These are phyloP conservation scores for Mustela erminea DNA, from an alignment of 2,797 vertebrate species.

Conservation along the genomic window DNA sequence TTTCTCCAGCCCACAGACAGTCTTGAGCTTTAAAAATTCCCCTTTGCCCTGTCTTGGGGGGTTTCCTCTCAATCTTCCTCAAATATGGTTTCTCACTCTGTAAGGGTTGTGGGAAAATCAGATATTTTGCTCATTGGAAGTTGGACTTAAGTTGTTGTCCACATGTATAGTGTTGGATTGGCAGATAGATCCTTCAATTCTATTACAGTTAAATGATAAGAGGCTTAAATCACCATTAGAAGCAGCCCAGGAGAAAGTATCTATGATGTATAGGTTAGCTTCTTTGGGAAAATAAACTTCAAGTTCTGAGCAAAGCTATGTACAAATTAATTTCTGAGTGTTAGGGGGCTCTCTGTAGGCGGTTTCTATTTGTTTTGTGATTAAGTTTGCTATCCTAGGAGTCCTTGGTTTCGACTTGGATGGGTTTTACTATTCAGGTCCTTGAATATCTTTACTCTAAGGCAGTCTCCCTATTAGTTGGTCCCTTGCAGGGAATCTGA, in stretches of 20 bases:
- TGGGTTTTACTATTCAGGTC: not conserved
- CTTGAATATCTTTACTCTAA: not conserved
- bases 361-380: constrained; percentile 12
- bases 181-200: not conserved
- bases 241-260: not conserved
- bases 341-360: not conserved
- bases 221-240: constrained; percentile 22
- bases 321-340: not conserved
- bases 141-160: not conserved
- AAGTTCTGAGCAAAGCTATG: not conserved
- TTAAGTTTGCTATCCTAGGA: not conserved
- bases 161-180: not conserved
- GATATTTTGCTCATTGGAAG: not conserved
- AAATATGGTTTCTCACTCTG: not conserved
- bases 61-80: not conserved
- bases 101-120: not conserved
- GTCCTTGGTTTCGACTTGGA: not conserved
- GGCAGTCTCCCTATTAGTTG: not conserved
- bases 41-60: not conserved
- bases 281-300: constrained; percentile 55
- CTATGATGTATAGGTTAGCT: constrained; percentile 8
- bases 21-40: not conserved
- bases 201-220: not conserved
- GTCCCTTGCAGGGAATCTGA: not conserved
- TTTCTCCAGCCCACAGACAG: not conserved